Base-by-base conservation (phyloP, 1,140 invertebrate species). In the Antheraea pernyi region DNA sequence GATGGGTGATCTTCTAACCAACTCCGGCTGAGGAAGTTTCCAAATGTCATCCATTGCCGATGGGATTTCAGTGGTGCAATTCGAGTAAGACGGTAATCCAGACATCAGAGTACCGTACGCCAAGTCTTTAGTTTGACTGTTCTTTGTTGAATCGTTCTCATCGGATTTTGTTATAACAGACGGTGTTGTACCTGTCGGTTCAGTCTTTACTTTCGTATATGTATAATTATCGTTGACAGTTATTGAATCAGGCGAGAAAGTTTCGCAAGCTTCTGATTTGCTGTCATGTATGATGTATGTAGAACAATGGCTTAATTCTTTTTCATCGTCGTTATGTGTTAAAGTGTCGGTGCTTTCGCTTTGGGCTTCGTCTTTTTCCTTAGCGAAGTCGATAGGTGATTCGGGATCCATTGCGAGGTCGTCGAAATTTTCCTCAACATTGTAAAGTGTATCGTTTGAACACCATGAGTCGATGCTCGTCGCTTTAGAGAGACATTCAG, bases 391-490 rank as follows among this genome's bases (percentile, higher is more conserved):
- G 37, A 76, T 19, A 7, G 87, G 82, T 0, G 81, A 60, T 16
- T 90, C 90, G 36, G 88, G 81, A 63, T 93, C 90, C 78, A 85
- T 82, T 7, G 86, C 86, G 9, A 92, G 67, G 76, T 93, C 92
- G 62, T 93, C 92, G 74, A 93, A 93, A 66, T 92, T 92, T 73
- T 94, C 94, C 74, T 94, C 94, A 6, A 94, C 89, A 76, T 94
- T 94, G 77, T 94, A 94, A 5, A 94, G 81, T 3, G 94, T 94
- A 76, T 94, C 94, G 76, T 94, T 94, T 39, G 94, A 94, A 81
- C 94, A 94, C 89, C 93, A 94, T 7, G 93, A 94, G 77, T 94
- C 93, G 72, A 94, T 94, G 74, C 93, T 94, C 64, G 93, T 93
- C 22, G 94, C 93, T 79, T 94, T 93, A 9, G 93, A 91, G 68